Conservation (phyloP, 2,888 invertebrate genomes). For the Leptopterna dolabrata region DNA sequence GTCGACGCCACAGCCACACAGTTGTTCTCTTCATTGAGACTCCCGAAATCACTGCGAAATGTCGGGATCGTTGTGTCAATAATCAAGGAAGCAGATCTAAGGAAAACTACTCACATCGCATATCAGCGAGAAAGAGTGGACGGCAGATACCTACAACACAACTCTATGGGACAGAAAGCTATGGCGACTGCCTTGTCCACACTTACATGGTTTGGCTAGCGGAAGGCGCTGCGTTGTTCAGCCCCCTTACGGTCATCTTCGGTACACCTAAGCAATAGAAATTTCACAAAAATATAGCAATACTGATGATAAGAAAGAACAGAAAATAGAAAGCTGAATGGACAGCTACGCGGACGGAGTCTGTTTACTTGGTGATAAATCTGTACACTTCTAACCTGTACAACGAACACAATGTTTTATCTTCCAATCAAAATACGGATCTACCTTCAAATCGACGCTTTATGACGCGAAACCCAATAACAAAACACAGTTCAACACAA, state of each 20-base stretch:
- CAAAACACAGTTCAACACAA: slow-evolving; percentile 34
- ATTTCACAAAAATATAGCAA: background rate
- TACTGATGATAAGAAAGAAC: background rate
- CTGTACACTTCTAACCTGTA: background rate
- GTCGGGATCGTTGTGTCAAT: background rate
- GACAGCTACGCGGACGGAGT: background rate
- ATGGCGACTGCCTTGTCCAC: no score
- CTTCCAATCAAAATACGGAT: background rate
- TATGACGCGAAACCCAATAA: slow-evolving; percentile 16
- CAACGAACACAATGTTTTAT: background rate
- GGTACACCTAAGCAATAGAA: background rate
- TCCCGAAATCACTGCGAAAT: slow-evolving; percentile 36
- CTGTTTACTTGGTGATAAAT: background rate
- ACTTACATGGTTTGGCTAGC: slow-evolving; percentile 50
- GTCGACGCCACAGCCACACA: slow-evolving; percentile 51
- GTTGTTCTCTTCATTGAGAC: slow-evolving; percentile 50
- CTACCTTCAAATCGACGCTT: slow-evolving; percentile 29
- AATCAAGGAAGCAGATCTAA: background rate
- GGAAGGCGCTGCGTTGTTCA: slow-evolving; percentile 13
- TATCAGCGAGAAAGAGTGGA: no score
- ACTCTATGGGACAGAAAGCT: no score
- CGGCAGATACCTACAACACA: no score
- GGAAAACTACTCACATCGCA: no score
- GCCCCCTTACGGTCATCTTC: slow-evolving; percentile 41
- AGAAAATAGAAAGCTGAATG: background rate